Conservation (phyloP, 2,797 vertebrate genomes). For the Salarias fasciatus region DNA sequence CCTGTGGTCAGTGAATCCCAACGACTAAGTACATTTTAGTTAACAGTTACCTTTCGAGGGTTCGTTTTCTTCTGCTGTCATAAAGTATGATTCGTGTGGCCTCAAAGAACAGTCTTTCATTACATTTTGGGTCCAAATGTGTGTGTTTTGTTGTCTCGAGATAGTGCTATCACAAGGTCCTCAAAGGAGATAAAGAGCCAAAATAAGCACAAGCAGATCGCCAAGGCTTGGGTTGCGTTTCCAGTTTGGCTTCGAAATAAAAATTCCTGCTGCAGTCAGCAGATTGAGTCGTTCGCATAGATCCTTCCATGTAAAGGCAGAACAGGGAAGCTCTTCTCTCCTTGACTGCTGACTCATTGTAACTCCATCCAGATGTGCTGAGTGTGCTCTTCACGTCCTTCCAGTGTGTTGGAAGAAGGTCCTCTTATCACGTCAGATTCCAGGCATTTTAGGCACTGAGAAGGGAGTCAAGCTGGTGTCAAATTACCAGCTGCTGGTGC, state of each 20-base stretch:
- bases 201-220: slow-evolving; percentile 36
- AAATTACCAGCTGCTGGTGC: too few relatives aligned
- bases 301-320: slow-evolving; percentile 27
- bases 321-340: slow-evolving; percentile 22
- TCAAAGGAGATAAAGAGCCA: slow-evolving; percentile 26
- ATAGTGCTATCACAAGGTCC: slow-evolving; percentile 23
- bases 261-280: slow-evolving; percentile 14
- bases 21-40: slow-evolving; percentile 2
- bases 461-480: too few relatives aligned
- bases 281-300: slow-evolving; percentile 1
- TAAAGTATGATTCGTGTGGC: too few relatives aligned
- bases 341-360: slow-evolving; percentile 15
- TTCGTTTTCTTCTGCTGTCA: not conserved
- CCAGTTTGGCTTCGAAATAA: slow-evolving; percentile 11
- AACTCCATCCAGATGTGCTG: slow-evolving; percentile 14
- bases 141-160: slow-evolving; percentile 32
- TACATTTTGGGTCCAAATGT: slow-evolving; percentile 11
- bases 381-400: slow-evolving; percentile 23
- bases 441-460: too few relatives aligned
- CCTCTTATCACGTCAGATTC: too few relatives aligned
- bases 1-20: too few relatives aligned
- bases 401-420: slow-evolving; percentile 4
- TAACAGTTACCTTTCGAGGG: not conserved
- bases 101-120: not conserved
- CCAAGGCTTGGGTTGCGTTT: slow-evolving; percentile 37